Evolutionary conservation across 2,888 invertebrate species (phyloP).

Genomic region (Perizoma affinitatum): DNA sequence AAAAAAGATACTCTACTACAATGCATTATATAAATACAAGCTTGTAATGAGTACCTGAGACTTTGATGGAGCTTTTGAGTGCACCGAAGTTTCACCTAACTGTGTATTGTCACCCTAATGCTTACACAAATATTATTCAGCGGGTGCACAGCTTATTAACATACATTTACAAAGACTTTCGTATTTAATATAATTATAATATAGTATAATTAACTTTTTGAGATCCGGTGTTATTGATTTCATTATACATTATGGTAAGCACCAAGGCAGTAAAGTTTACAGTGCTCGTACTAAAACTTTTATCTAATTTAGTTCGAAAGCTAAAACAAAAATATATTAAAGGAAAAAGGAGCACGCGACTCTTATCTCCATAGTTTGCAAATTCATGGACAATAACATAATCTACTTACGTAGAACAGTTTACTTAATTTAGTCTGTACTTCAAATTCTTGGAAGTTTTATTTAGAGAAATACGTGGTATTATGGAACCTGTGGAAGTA

Average conservation of each 20-base stretch:
- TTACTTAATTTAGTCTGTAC: constrained; percentile 13
- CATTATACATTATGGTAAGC: constrained; percentile 25
- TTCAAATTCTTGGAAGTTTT: constrained; percentile 25
- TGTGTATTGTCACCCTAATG: constrained; percentile 40
- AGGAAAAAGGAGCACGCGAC: too few relatives aligned
- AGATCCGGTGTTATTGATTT: constrained; percentile 66
- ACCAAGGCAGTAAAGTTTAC: constrained; percentile 27
- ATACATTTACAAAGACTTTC: constrained; percentile 74
- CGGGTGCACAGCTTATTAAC: constrained; percentile 81
- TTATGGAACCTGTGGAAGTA: too few relatives aligned
- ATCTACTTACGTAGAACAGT: too few relatives aligned
- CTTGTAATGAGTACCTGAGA: too few relatives aligned
- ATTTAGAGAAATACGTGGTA: constrained; percentile 16
- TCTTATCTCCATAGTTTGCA: too few relatives aligned
- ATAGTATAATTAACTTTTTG: constrained; percentile 24
- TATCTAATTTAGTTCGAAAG: background rate
- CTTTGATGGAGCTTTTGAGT: background rate
- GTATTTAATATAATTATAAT: constrained; percentile 2
- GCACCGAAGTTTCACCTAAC: background rate
- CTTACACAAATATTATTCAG: constrained; percentile 77
- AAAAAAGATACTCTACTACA: too few relatives aligned
- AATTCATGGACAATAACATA: too few relatives aligned
- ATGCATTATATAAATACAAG: too few relatives aligned
- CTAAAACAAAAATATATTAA: too few relatives aligned
- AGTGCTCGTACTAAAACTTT: constrained; percentile 18